Evolutionary conservation across 2,113 vertebrate genomes (phyloP).

Genomic region (Etheostoma cragini): DNA sequence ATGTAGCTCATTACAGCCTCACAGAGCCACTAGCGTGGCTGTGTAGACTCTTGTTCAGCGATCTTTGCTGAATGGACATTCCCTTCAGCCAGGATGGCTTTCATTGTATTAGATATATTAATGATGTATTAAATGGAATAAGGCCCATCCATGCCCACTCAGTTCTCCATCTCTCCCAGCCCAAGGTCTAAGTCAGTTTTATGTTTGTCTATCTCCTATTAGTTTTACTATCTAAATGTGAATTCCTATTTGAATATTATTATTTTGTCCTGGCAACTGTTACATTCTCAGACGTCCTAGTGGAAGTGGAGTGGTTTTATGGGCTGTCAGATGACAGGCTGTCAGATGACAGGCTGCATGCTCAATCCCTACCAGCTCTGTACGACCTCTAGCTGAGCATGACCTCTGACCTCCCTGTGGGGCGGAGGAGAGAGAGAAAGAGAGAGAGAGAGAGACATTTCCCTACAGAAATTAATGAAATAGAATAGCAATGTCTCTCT

Average conservation of each 20-base stretch:
- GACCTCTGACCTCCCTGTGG: slow-evolving; percentile 32
- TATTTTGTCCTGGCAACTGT: too few species aligned
- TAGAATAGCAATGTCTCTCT: not conserved
- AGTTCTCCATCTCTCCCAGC: not conserved
- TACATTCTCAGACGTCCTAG: not conserved
- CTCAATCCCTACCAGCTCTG: slow-evolving; percentile 5
- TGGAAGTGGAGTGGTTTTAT: too few species aligned
- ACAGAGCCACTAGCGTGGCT: too few species aligned
- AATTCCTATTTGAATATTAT: not conserved
- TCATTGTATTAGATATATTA: too few species aligned
- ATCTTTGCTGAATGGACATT: not conserved
- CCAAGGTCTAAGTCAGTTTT: not conserved
- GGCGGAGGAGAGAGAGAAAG: too few species aligned
- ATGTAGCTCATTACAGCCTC: not conserved
- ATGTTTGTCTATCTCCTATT: not conserved
- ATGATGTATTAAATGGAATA: too few species aligned
- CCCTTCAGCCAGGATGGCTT: too few species aligned
- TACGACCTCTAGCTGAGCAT: slow-evolving; percentile 24
- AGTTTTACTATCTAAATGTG: not conserved
- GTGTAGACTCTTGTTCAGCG: not conserved
- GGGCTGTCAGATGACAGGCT: slow-evolving; percentile 17
- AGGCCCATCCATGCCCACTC: not conserved
- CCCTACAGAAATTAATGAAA: slow-evolving; percentile 5
- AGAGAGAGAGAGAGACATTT: not conserved
- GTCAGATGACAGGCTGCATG: slow-evolving; percentile 24